These are phyloP conservation scores for Paelopatides confundens DNA, from an alignment of 53 echinoderm and acorn worm genomes.

Conservation along the genomic window DNA sequence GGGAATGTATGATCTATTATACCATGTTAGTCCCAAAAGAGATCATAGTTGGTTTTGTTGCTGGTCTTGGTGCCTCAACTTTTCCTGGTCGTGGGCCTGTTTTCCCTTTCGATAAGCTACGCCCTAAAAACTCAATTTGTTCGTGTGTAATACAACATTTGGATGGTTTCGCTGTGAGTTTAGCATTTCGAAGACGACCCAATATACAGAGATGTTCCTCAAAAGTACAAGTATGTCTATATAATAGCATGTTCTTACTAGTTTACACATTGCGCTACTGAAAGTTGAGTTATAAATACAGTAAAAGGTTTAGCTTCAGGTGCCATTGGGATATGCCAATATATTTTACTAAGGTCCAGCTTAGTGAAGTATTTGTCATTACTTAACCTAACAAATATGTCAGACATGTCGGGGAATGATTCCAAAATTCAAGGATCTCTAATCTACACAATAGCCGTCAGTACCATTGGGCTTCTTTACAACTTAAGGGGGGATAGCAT, in stretches of 20 bases:
- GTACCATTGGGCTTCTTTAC: conserved; percentile 13
- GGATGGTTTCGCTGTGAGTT: conserved; percentile 47
- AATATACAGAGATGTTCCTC: conserved; percentile 71
- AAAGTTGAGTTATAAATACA: conserved; percentile 66
- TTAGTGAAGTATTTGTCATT: conserved; percentile 50
- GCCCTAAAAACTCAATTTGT: conserved; percentile 64
- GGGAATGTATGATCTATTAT: conserved; percentile 43
- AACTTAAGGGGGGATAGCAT: not conserved
- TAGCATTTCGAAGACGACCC: conserved; percentile 36
- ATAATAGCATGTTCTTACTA: conserved; percentile 62
- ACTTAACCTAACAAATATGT: conserved; percentile 45
- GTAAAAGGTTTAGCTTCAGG: conserved; percentile 58
- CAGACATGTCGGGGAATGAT: conserved; percentile 37
- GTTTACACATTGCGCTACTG: conserved; percentile 63
- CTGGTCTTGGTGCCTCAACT: not conserved
- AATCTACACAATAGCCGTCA: not conserved
- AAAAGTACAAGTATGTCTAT: conserved; percentile 63
- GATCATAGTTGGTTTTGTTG: conserved; percentile 40
- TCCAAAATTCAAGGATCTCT: conserved; percentile 42
- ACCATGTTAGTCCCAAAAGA: conserved; percentile 36
- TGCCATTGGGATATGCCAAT: conserved; percentile 68
- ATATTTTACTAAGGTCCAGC: conserved; percentile 53
- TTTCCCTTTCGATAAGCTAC: conserved; percentile 41
- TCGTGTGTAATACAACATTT: conserved; percentile 37
- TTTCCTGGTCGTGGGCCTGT: conserved; percentile 56